A percentile compares a stretch with the other conserved stretches of the same genome.
Conservation (phyloP, 2,113 vertebrate genomes). For the Odontophorus gujanensis region DNA sequence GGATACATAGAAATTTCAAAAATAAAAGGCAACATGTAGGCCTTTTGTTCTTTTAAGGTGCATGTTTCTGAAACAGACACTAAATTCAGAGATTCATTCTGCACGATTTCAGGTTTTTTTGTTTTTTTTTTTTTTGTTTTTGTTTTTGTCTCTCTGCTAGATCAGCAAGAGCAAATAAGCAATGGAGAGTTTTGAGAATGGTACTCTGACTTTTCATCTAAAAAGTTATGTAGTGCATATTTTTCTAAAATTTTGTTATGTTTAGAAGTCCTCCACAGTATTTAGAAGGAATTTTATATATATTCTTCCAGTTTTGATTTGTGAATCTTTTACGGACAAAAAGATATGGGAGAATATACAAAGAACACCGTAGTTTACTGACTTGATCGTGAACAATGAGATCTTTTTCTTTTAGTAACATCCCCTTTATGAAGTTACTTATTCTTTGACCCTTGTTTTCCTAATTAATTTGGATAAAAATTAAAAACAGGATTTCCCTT, state of each 20-base stretch:
- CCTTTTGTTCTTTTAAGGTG: constrained; percentile 6
- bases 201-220: not conserved
- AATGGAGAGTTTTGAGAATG: not conserved
- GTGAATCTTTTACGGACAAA: not conserved
- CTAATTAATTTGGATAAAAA: not conserved
- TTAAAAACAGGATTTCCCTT: not conserved
- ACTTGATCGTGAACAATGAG: not conserved
- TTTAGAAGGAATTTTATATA: not conserved
- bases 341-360: not conserved
- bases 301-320: not conserved
- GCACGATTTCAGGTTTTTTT: not conserved
- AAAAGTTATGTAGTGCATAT: not conserved
- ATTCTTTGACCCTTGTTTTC: not conserved
- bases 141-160: not conserved
- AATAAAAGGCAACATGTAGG: not conserved
- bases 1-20: constrained; percentile 22
- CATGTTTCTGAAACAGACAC: not conserved
- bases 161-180: not conserved
- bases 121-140: no score
- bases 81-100: constrained; percentile 11
- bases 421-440: not conserved
- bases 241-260: not conserved
- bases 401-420: not conserved
- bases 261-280: rapidly evolving
- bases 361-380: not conserved